Base-by-base conservation (phyloP, 2,797 vertebrate species). In the Phyllotis vaccarum region DNA sequence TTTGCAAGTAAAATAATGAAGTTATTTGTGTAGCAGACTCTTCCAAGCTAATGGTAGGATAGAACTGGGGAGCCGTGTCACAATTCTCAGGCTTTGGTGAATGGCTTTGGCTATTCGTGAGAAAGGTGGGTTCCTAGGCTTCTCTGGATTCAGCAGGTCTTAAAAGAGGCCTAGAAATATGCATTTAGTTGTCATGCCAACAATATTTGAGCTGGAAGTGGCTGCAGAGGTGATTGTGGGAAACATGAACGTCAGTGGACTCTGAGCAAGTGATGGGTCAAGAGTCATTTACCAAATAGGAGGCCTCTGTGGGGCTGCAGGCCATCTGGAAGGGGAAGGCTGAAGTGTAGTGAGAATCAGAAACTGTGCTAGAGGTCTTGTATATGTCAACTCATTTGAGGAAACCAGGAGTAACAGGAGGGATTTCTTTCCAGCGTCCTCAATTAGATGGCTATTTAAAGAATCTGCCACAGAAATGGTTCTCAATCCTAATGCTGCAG, bases 1-100 rank as follows among this genome's bases (percentile, higher is more conserved):
- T 88, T 95, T 88, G 92, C 49, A 94, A 94, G 60, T 81, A 87
- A 72, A 43, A 43, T 13, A 64, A 62, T 82, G 13, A 93, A 70
- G 37, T 85, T 7, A 75, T 82, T 94, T 93, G 86, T 83, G 52
- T 11, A 54, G 79, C 3, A 89, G 52, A 34, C 24, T 64, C 13
- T 89, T 49, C 46, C 46, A n/a, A n/a, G 46, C 9, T 86, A 54
- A 58, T 10, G 12, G 75, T 93, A 52, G 37, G 13, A 68, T 46
- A 86, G 81, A 58, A 34, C 24, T 16, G 12, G 62, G 66, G 87
- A 40, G 2, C 3, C 92, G 0, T 24, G 19, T 58, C 52, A 62
- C 24, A 34, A 49, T 81, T 86, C 43, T 52, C 14, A 37, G 92
- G 31, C 21, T 74, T 74, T 17, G 70, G 58, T 34, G 80, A 88